A percentile compares a stretch with the other conserved stretches of the same genome.
Evolutionary conservation across 2,113 vertebrate species (phyloP).

Genomic region (Vimba vimba): DNA sequence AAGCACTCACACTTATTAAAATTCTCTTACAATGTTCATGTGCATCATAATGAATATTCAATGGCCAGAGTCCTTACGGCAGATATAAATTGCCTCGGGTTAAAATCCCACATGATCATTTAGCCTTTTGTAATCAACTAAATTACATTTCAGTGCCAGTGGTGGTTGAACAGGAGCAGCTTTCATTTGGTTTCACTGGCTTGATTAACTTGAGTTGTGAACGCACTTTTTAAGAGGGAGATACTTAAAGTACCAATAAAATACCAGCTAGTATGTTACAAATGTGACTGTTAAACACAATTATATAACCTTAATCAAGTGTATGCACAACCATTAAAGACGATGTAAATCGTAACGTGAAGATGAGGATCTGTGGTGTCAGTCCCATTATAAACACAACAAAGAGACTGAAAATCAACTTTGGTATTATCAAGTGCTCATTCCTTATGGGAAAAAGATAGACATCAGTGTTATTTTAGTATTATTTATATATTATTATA

Average conservation of each 20-base stretch:
- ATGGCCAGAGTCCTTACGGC: background rate
- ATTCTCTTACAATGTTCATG: background rate
- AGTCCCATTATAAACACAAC: background rate
- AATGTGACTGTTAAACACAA: background rate
- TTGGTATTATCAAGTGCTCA: background rate
- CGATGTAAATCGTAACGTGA: background rate
- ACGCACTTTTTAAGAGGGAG: background rate
- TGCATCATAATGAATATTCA: background rate
- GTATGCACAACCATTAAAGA: background rate
- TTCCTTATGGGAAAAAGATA: background rate
- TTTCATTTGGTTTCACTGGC: background rate
- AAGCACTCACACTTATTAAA: background rate
- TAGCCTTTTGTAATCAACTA: conserved; percentile 6
- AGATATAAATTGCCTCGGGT: background rate
- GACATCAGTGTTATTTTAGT: background rate
- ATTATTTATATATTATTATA: background rate
- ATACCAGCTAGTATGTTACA: background rate
- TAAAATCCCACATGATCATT: conserved; percentile 4
- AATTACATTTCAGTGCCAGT: background rate
- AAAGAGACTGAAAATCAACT: background rate
- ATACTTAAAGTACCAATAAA: background rate
- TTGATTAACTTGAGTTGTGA: conserved; percentile 3
- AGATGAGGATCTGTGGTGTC: background rate
- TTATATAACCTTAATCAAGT: background rate
- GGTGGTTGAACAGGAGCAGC: background rate